phyloP scores from a whole-genome alignment of 2,797 vertebrate species.

The Diglossa cyanea region DNA sequence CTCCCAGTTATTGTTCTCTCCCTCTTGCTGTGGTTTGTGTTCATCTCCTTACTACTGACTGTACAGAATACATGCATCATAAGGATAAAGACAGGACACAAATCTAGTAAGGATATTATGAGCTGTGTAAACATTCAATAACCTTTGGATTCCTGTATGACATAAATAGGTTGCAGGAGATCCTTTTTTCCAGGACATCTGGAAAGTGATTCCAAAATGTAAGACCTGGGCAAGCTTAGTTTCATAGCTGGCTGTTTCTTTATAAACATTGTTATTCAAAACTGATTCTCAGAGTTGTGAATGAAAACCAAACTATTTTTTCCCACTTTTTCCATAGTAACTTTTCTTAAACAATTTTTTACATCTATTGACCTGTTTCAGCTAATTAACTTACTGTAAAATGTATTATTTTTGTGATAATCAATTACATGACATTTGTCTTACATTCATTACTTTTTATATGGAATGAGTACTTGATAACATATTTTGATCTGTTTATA shows the following conservation, averaged over 20 bases:
- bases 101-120: neutral
- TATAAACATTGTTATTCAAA: neutral
- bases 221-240: neutral
- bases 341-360: neutral
- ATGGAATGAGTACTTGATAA: neutral
- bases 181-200: neutral
- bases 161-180: neutral
- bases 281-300: neutral
- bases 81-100: neutral
- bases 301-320: neutral
- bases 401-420: neutral
- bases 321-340: neutral
- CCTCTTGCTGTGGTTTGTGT: neutral
- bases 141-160: neutral
- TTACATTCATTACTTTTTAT: neutral
- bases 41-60: neutral
- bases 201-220: neutral
- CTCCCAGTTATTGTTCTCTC: neutral
- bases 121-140: neutral
- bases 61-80: neutral
- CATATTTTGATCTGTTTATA: neutral
- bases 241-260: neutral
- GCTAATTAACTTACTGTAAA: neutral
- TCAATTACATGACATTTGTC: neutral
- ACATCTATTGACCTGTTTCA: neutral